Evolutionary conservation across 2,113 vertebrate species (phyloP), one percentile per base, ranked within the genome.

Genomic region (Leptosomus discolor): DNA sequence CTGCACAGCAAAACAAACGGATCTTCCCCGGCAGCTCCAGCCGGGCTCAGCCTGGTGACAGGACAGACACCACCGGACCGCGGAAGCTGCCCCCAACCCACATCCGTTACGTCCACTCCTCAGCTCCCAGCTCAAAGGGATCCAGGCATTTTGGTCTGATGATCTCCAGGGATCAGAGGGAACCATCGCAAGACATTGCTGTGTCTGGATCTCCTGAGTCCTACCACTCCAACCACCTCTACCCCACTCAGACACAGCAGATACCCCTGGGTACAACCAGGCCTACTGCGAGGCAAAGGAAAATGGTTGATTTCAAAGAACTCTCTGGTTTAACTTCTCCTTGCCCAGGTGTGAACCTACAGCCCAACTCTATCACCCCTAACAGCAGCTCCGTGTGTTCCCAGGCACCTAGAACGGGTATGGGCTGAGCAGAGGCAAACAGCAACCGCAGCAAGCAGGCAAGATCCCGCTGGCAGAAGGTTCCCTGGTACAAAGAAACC

Each of bases 1-100:
- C 60, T 41, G 8, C 30, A 15, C 11, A 51, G 57, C 14, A 68
- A 67, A 84, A 45, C 5, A 27, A 67, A 7, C 6, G 1, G 39
- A 39, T 27, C 34, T 69, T 21, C 10, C 37, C 14, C 61, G 27
- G 32, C 41, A 84, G 39, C 67, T 60, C 29, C 68, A 32, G 70
- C 21, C 0, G 3, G 45, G 21, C 39, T 81, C 81, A 68, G 68
- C 26, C 65, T 56, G 39, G 20, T n/a, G 21, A 65, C 54, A 57
- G 58, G 45, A 46, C 1, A 3, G 51, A 15, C 1, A 64, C 8
- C 48, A 26, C 5, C 0, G 0, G 1, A 21, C 22, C 9, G 26
- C 5, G 2, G 51, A 30, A 16, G 34, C 46, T 60, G 39, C 34
- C 54, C 67, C 50, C 64, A 67, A 39, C 8, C 17, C 50, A 68